phyloP scores from a whole-genome alignment of 2,888 invertebrate genomes.

The Troglohyphantes excavatus region DNA sequence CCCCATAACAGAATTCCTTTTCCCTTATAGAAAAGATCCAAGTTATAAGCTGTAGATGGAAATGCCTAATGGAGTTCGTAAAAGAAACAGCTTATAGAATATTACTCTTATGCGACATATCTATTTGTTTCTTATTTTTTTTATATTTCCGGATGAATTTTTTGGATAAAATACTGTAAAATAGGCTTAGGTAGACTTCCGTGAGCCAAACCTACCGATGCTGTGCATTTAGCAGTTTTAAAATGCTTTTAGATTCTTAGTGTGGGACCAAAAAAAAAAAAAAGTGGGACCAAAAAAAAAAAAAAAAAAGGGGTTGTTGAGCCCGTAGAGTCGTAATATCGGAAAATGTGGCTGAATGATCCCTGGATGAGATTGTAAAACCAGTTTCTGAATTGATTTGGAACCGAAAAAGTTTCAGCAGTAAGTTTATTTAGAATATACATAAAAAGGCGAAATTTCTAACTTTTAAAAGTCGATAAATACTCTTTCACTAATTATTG shows the following conservation, averaged over 20 bases:
- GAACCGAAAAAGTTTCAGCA: not conserved
- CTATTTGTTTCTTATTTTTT: not conserved
- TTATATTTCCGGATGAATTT: not conserved
- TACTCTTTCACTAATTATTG: too few species aligned
- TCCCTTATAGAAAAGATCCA: not conserved
- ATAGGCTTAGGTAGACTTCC: constrained; percentile 12
- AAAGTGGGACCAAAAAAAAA: too few species aligned
- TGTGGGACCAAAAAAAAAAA: not conserved
- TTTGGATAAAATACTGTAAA: constrained; percentile 18
- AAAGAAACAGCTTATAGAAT: constrained; percentile 36
- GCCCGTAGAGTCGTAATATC: too few species aligned
- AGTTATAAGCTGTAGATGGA: constrained; percentile 18
- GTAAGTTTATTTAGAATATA: too few species aligned
- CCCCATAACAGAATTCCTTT: not conserved
- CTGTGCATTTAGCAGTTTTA: constrained; percentile 8
- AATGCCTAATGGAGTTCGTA: constrained; percentile 20
- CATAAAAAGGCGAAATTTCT: too few species aligned
- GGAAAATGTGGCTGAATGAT: too few species aligned
- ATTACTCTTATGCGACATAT: constrained; percentile 19
- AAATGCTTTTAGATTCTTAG: constrained; percentile 34
- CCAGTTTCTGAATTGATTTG: not conserved
- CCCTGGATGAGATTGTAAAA: not conserved
- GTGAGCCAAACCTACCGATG: not conserved
- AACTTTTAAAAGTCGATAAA: too few species aligned
- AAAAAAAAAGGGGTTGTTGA: too few species aligned